A percentile compares a stretch with the other conserved stretches of the same genome.
Evolutionary conservation across 2,888 invertebrate genomes (phyloP).

Genomic region (Tanaodytes sp.): DNA sequence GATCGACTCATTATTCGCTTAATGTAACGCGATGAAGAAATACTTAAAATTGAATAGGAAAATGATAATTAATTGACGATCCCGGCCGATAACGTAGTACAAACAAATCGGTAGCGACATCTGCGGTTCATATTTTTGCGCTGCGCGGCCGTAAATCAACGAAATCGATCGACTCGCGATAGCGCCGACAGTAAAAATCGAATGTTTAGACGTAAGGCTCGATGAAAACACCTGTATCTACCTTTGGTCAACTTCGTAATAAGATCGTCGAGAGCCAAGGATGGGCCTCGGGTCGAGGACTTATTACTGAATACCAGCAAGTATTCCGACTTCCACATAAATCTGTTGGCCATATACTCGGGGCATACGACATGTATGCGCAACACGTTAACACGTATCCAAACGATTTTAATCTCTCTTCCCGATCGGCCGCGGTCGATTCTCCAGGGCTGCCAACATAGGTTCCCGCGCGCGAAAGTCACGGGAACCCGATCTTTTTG

Average conservation of each 20-base stretch:
- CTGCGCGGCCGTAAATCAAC: conserved; percentile 17
- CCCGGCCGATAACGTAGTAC: neutral
- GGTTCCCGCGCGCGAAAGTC: conserved; percentile 19
- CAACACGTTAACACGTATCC: conserved; percentile 65
- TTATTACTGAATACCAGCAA: conserved; percentile 59
- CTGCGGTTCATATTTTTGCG: conserved; percentile 35
- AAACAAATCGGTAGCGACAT: conserved; percentile 35
- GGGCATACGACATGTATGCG: conserved; percentile 59
- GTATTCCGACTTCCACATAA: conserved; percentile 63
- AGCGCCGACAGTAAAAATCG: conserved; percentile 35
- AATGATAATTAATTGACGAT: conserved; percentile 10
- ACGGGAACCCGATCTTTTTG: conserved; percentile 48
- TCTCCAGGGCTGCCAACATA: conserved; percentile 60
- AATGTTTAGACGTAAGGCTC: conserved; percentile 42
- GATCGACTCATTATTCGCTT: too few species aligned
- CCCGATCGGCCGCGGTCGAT: conserved; percentile 61
- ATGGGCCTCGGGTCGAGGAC: conserved; percentile 57
- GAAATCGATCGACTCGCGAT: conserved; percentile 36
- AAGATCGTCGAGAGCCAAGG: conserved; percentile 56
- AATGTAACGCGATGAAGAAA: neutral
- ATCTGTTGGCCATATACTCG: conserved; percentile 61
- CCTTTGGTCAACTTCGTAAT: conserved; percentile 55
- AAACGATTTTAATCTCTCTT: conserved; percentile 63
- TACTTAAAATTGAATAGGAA: neutral
- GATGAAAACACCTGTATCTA: conserved; percentile 54